A percentile compares a stretch with the other conserved stretches of the same genome.
phyloP scores from a whole-genome alignment of 2,888 invertebrate genomes.

The Leptopilina myrica region DNA sequence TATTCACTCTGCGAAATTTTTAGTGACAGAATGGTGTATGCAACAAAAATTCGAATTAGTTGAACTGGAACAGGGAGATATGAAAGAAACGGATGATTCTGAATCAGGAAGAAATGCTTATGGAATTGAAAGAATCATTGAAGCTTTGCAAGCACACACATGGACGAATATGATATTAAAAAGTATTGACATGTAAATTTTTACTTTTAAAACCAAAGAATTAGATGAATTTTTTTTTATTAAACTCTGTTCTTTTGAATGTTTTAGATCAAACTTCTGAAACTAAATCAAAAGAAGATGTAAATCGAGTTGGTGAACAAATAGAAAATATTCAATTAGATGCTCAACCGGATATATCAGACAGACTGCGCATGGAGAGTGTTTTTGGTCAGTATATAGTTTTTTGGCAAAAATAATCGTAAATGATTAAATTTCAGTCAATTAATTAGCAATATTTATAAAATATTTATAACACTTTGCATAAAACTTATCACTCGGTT shows the following conservation, averaged over 20 bases:
- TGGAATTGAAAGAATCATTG: constrained; percentile 83
- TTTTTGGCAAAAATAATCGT: background rate
- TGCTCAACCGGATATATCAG: constrained; percentile 58
- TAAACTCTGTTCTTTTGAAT: background rate
- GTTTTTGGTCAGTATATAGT: constrained; percentile 65
- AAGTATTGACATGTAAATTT: constrained; percentile 70
- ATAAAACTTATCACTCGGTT: no score
- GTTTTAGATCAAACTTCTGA: constrained; percentile 54
- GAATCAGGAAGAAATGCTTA: constrained; percentile 80
- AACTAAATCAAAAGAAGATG: constrained; percentile 54
- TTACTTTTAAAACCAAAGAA: no score
- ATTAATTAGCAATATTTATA: no score
- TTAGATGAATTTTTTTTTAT: background rate
- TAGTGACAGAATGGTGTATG: constrained; percentile 83
- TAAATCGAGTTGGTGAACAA: constrained; percentile 67
- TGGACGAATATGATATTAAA: constrained; percentile 85
- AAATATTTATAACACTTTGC: no score
- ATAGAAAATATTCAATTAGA: constrained; percentile 67
- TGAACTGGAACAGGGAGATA: constrained; percentile 78
- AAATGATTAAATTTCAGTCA: no score
- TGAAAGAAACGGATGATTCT: constrained; percentile 72
- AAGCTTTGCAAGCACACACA: constrained; percentile 84
- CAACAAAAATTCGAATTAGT: constrained; percentile 84
- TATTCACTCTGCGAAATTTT: constrained; percentile 48
- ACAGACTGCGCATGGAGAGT: constrained; percentile 67